Percentiles rank a stretch among this genome's conserved stretches.
Conservation (phyloP, 2,113 vertebrate species). For the Dicaeum eximium region DNA sequence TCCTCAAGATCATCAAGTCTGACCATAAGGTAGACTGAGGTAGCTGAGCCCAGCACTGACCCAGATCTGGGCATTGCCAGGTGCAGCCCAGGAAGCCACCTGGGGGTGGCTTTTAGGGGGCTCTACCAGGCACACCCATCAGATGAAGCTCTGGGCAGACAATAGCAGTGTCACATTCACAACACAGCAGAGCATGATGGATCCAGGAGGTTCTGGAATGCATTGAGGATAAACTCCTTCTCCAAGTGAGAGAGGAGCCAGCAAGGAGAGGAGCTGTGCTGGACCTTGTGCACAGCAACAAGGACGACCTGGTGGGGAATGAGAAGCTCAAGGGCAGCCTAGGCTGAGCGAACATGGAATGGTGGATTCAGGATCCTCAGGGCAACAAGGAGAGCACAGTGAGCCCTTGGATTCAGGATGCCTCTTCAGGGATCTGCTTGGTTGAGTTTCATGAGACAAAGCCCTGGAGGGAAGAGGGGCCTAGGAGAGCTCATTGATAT, state of each 20-base stretch:
- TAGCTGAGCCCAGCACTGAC: background rate
- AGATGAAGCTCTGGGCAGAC: background rate
- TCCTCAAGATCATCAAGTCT: background rate
- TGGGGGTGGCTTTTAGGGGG: background rate
- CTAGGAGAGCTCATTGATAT: background rate
- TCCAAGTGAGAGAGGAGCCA: background rate
- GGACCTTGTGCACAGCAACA: background rate
- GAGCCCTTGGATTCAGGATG: background rate
- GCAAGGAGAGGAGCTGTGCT: background rate
- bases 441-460: background rate
- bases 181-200: background rate
- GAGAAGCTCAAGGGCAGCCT: background rate
- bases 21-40: fast-evolving
- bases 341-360: background rate
- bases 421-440: background rate
- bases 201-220: background rate
- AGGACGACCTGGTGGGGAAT: background rate
- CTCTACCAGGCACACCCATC: background rate
- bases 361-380: background rate
- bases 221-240: background rate
- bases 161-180: background rate
- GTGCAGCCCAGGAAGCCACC: background rate
- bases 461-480: background rate
- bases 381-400: background rate
- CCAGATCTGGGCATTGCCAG: background rate